Evolutionary conservation across 2,888 invertebrate species (phyloP).

Genomic region (Tridacna crocea): DNA sequence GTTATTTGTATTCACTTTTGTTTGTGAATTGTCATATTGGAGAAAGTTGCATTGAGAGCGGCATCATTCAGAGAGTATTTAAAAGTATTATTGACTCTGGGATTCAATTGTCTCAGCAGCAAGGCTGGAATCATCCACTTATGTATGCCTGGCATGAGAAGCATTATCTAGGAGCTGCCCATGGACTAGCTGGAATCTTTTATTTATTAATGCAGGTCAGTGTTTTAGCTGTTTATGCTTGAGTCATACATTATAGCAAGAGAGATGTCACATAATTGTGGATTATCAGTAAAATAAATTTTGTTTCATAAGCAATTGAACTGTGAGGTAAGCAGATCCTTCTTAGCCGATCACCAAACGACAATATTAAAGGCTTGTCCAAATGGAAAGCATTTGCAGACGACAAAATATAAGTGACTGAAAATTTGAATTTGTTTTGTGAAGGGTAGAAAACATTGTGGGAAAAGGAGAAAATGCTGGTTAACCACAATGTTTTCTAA

Average conservation of each 20-base stretch:
- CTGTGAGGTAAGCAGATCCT: no score
- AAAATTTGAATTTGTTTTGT: no score
- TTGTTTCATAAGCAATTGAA: no score
- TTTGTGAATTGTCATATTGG: conserved; percentile 89
- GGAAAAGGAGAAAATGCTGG: conserved; percentile 1
- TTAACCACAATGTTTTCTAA: no score
- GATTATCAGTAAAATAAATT: no score
- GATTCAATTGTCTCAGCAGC: conserved; percentile 86
- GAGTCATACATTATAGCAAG: no score
- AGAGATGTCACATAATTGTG: no score
- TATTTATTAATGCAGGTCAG: conserved; percentile 91
- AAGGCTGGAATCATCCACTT: conserved; percentile 86
- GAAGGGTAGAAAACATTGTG: conserved; percentile 9
- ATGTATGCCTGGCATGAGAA: conserved; percentile 95
- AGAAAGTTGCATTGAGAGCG: conserved; percentile 87
- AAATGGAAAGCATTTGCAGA: no score
- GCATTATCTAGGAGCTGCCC: conserved; percentile 94
- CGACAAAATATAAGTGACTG: no score
- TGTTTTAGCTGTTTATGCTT: no score
- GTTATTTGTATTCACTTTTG: conserved; percentile 91
- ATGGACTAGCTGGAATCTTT: conserved; percentile 94
- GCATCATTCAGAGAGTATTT: conserved; percentile 88
- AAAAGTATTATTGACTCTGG: conserved; percentile 87
- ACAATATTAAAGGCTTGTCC: no score
- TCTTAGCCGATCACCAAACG: no score